Base-by-base conservation (phyloP, 1,140 invertebrate genomes). In the Acromyrmex echinatior region DNA sequence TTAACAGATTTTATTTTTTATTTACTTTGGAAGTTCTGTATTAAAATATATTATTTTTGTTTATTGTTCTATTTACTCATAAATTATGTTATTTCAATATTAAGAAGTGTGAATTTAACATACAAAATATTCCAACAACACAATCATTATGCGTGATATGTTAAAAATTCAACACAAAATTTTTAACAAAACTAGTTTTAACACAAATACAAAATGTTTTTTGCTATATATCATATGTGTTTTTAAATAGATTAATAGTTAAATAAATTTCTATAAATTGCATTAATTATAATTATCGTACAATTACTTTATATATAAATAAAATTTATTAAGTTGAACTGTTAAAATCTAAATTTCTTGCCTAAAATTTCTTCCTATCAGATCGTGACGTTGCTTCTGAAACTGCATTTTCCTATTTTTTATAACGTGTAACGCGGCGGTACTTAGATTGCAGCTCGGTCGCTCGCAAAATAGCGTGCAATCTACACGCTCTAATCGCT, bases 401-500 rank as follows among this genome's bases (percentile, higher is more conserved):
- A 79, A 79, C n/a, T 14, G 62, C 18, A 31, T 60, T 73, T 73
- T 73, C 7, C 10, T 35, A 74, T 74, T 74, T 74, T 76, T 74
- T 74, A 35, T 51, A 76, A 76, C 51, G 25, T 62, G n/a, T 45
- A 45, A 82, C 39, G 53, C 65, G 31, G 28, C 65, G 25, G 35
- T 25, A 35, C 56, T 76, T 62, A 70, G 65, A 81, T 81, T 58
- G 21, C 35, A 68, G 58, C n/a, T 62, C 14, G 70, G 35, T 49
- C 49, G 63, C 63, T 56, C 62, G 63, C 60, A 78, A 78, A 86
- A 58, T 86, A 63, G 80, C 80, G 80, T 87, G 68, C 70, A 76
- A 84, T 87, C 85, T 86, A 86, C 85, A 86, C 39, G 39, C 62
- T 80, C 63, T 81, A 86, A 86, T 86, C 85, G 77, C 56, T 25